Conservation (phyloP, 2,888 invertebrate genomes). For the Acanthosepion lycidas region DNA sequence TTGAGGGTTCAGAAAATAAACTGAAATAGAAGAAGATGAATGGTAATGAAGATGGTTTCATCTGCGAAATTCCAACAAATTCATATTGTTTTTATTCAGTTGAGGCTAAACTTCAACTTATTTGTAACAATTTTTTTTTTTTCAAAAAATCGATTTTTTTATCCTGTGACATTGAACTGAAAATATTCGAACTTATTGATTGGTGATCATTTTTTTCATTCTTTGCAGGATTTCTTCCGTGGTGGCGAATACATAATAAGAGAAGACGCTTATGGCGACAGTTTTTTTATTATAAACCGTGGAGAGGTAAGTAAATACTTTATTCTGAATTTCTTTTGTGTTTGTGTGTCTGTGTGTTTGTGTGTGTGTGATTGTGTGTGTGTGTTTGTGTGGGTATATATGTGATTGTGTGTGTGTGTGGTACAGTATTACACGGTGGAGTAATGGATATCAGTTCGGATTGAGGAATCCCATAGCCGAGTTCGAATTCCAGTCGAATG, state of each 20-base stretch:
- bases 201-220: background rate
- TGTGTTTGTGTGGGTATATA: rapidly evolving
- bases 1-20: no score
- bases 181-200: background rate
- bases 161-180: background rate
- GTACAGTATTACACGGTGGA: background rate
- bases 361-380: rapidly evolving
- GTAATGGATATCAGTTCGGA: no score
- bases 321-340: background rate
- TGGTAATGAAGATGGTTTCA: no score
- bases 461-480: no score
- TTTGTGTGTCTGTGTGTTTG: rapidly evolving
- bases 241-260: constrained; percentile 95
- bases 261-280: constrained; percentile 95
- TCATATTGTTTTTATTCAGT: no score
- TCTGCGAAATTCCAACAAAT: no score
- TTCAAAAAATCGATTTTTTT: no score
- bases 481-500: no score
- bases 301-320: constrained; percentile 81
- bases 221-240: constrained; percentile 85
- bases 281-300: constrained; percentile 97
- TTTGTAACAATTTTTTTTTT: no score
- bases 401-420: no score
- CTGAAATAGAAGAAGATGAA: no score
- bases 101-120: no score